Base-by-base conservation (phyloP, 2,797 vertebrate genomes). In the Phrynocephalus vlangalii region DNA sequence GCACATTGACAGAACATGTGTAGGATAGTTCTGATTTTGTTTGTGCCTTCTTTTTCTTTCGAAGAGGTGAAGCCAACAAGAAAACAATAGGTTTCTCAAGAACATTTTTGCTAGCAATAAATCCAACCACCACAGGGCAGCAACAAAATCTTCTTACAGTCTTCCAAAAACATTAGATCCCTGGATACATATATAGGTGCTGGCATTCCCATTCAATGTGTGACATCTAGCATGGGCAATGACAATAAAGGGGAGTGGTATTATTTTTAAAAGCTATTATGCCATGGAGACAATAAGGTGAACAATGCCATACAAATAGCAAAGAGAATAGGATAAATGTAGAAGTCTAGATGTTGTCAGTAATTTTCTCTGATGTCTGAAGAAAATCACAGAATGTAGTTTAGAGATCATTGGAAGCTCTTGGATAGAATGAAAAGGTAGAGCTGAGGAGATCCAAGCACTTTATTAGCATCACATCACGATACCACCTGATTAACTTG, bases 21-120 rank as follows among this genome's bases (percentile, higher is more conserved):
- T 22, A 44, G 48, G 26, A 13, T 44, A 68, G 44, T 83, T 67
- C 52, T 63, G 44, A 26, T 16, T 52, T 82, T n/a, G 44, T 66
- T 79, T 22, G 75, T 76, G 24, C 44, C 70, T 88, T 83, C 4
- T 26, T 63, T 85, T 83, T 3, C 24, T 71, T 79, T n/a, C 26
- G 73, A 72, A 60, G 50, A 75, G 33, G 79, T 22, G 38, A 16
- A 50, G 71, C 87, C 82, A 22, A 52, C 1, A 77, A 88, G 22
- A 67, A 86, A 86, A 80, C 30, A 77, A 78, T 10, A 52, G 50
- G 18, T 78, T 83, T 63, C 75, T 50, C 24, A 79, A 63, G 18
- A 26, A 48, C 44, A 8, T 63, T 84, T 85, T 30, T 30, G 30
- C n/a, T 78, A 28, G n/a, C 24, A 22, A 6, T 6, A 72, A 30